Evolutionary conservation across 2,113 vertebrate genomes (phyloP), one percentile per base, ranked within the genome.

Genomic region (Channa maculata): DNA sequence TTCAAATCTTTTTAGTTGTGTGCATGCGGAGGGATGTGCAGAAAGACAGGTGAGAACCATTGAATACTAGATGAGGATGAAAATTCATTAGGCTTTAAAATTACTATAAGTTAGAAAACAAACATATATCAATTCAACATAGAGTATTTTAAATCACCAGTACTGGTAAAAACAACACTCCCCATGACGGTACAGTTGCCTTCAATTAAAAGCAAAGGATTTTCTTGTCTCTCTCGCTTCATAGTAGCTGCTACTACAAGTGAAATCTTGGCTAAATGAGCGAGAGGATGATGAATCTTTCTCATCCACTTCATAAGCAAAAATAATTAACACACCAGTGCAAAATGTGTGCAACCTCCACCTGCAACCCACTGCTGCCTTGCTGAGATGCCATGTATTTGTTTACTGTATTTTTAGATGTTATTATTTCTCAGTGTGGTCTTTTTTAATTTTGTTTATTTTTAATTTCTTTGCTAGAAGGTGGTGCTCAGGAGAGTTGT

Each of bases 11-110:
- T 95, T 94, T 95, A 79, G 82, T 88, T 78, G 61, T 75, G 73
- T 68, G 71, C 86, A 63, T 89, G 93, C 85, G 75, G 84, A 76
- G 60, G 51, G 81, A 84, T 79, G 71, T 49, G 24, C 79, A 89
- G 92, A 94, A 93, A 60, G 63, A 88, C 88, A 92, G 89, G 89
- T 91, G 87, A 92, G 81, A 75, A 80, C 80, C 77, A 86, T 89
- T 91, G 88, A 93, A 94, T 94, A 96, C 94, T 88, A 92, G 87
- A 92, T 94, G 88, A 24, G 24, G 24, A 96, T 98, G 96, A 97
- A 97, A 97, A 98, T 98, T 97, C 93, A 97, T 96, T 91, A 95
- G 94, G 93, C 95, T 88, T 88, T 95, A 94, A 92, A 79, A 81
- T 24, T 24, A 24, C 24, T 24, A 24, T 88, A 95, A 94, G 92